Base-by-base conservation (phyloP, 2,888 invertebrate genomes). In the Zaprionus bogoriensis region DNA sequence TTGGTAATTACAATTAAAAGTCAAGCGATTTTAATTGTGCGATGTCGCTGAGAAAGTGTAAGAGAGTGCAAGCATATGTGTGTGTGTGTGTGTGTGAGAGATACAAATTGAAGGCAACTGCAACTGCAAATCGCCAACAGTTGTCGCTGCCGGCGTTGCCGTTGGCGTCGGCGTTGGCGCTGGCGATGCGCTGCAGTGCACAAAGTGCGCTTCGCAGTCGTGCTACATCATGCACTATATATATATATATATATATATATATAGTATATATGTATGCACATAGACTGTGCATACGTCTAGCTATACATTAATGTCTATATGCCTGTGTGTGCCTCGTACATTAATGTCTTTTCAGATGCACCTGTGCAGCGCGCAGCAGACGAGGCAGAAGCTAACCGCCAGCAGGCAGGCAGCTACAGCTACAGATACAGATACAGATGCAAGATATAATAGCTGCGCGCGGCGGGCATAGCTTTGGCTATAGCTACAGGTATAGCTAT, bases 1-100 rank as follows among this genome's bases (percentile, higher is more conserved):
- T 86, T 67, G 79, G 68, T 83, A 81, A 81, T 81, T 83, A 81
- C 81, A 86, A 81, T 81, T 80, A 81, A 86, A 81, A 77, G 77
- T 83, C 77, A 86, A 71, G 77, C 81, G 77, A 58, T 72, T 74
- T 81, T 77, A 86, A 77, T 82, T 74, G 69, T 54, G 53, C 54
- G 36, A 64, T 57, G 25, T 64, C 22, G n/a, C 25, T 46, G 12
- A 20, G 42, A 45, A 42, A 32, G 48, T 23, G 39, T 25, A 23
- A 30, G 28, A 52, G 27, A 45, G 41, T 67, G 57, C 9, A 7
- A 27, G 42, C 17, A 23, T 28, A 32, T 39, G 23, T 27, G 28
- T 41, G 36, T 39, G 17, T 47, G 23, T 69, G 53, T 57, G 48
- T 50, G 52, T 46, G 38, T 41, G 46, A 54, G 64, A 59, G 74